phyloP scores from a whole-genome alignment of 2,113 vertebrate genomes.

The Fregetta grallaria region DNA sequence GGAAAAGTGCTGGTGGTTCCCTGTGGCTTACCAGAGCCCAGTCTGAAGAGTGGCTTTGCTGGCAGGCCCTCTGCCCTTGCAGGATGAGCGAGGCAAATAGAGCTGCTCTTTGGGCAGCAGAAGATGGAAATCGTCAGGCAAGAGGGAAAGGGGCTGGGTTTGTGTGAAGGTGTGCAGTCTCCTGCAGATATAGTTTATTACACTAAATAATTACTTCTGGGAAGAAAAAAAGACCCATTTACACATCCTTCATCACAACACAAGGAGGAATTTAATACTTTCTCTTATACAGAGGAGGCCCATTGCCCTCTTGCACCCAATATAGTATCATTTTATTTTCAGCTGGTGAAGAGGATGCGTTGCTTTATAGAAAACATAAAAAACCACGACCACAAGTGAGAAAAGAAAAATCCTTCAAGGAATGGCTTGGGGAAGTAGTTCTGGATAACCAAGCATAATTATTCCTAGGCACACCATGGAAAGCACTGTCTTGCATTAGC shows the following conservation, averaged over 20 bases:
- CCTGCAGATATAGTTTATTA: background rate
- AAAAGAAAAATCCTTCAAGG: background rate
- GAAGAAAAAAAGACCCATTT: background rate
- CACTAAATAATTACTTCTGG: constrained; percentile 34
- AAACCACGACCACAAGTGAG: background rate
- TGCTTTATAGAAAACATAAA: background rate
- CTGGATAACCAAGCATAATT: background rate
- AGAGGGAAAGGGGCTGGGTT: background rate
- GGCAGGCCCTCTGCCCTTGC: background rate
- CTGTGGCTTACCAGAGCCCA: background rate
- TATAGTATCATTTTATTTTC: background rate
- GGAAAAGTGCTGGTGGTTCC: constrained; percentile 7
- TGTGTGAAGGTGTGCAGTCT: background rate
- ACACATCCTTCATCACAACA: background rate
- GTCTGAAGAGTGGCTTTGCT: background rate
- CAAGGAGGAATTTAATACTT: background rate
- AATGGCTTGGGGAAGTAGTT: background rate
- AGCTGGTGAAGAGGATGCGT: background rate
- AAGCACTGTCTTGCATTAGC: background rate
- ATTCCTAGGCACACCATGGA: background rate
- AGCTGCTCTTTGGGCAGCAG: constrained; percentile 16
- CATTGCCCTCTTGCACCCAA: background rate
- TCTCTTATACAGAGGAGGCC: background rate
- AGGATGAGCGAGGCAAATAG: background rate
- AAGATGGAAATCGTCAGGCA: background rate